A percentile compares a stretch with the other conserved stretches of the same genome.
Evolutionary conservation across 2,113 vertebrate genomes (phyloP).

Genomic region (Albula glossodonta): DNA sequence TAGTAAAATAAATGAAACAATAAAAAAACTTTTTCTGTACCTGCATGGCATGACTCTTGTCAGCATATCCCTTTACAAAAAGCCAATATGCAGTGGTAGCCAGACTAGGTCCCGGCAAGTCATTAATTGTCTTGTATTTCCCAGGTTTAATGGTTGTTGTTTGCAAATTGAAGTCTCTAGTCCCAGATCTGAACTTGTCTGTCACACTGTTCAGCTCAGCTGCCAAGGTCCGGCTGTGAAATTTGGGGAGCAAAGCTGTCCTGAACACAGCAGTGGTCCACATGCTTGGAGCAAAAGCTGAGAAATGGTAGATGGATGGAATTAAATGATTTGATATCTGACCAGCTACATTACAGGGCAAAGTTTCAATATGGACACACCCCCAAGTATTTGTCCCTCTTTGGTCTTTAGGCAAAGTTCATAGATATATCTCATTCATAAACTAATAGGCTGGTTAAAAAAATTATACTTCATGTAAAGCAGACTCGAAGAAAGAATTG

Average conservation of each 20-base stretch:
- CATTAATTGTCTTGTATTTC: conserved; percentile 61
- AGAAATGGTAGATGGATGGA: not conserved
- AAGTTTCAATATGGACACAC: not conserved
- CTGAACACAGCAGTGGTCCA: not conserved
- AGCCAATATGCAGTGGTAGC: conserved; percentile 63
- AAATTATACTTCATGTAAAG: no score
- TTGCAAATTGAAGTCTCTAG: conserved; percentile 35
- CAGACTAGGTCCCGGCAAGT: conserved; percentile 66
- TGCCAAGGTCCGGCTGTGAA: not conserved
- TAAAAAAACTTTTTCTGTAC: conserved; percentile 41
- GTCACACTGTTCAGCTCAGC: not conserved
- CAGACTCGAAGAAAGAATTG: not conserved
- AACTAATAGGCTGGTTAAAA: no score
- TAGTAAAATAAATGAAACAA: not conserved
- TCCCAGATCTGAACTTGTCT: not conserved
- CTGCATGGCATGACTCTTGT: conserved; percentile 69
- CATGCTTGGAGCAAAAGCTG: not conserved
- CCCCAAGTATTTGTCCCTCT: not conserved
- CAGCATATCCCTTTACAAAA: conserved; percentile 65
- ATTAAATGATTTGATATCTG: not conserved
- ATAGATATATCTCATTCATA: not conserved
- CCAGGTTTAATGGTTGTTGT: not conserved
- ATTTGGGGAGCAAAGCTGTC: not conserved
- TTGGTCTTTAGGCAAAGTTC: not conserved
- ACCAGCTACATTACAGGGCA: not conserved